Evolutionary conservation across 2,888 invertebrate genomes (phyloP).

Genomic region (Dusona sp.): DNA sequence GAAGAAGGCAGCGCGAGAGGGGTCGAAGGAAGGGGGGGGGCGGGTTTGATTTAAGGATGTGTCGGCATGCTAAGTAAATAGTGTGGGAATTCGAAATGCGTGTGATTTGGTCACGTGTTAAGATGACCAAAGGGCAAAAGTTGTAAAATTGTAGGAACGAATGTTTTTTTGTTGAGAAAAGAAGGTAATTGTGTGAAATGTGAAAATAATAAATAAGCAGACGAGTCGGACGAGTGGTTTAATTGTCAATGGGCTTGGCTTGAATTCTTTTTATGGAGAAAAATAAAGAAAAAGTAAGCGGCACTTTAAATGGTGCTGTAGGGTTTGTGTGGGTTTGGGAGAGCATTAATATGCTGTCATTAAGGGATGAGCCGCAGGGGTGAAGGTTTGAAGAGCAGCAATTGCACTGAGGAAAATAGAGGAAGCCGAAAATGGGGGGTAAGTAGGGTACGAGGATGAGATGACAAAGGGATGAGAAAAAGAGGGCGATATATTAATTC

Average conservation of each 20-base stretch:
- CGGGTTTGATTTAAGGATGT: background rate
- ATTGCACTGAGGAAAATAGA: background rate
- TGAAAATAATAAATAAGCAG: background rate
- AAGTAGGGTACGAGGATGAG: background rate
- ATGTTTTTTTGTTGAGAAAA: background rate
- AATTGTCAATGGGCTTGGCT: background rate
- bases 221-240: background rate
- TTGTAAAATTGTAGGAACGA: background rate
- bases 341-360: conserved; percentile 8
- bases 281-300: background rate
- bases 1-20: background rate
- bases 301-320: background rate
- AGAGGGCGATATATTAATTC: conserved; percentile 43
- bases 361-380: conserved; percentile 8
- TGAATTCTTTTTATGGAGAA: background rate
- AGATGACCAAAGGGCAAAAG: background rate
- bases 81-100: background rate
- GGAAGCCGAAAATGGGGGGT: background rate
- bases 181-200: background rate
- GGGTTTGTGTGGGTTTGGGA: background rate
- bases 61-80: background rate
- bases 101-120: background rate
- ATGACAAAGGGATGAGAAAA: background rate
- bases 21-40: background rate
- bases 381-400: conserved; percentile 1